Conservation (phyloP, 1,140 invertebrate genomes). For the Aplysia californica region DNA sequence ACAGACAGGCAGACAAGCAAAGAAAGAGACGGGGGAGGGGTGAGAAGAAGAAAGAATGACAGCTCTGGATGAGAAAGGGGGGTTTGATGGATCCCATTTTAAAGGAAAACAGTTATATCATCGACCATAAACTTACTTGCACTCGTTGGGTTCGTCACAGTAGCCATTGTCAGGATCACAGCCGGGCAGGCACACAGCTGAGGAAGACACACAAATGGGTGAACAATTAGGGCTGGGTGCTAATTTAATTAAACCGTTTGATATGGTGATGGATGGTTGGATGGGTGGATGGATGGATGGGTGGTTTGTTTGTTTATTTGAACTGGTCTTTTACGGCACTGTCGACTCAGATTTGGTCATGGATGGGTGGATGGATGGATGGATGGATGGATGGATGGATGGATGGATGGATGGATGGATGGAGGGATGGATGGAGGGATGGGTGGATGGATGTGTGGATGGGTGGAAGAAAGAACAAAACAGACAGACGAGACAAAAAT, state of each 20-base stretch:
- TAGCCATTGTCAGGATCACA: slow-evolving; percentile 89
- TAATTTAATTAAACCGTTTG: too few relatives aligned
- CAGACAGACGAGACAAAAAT: too few relatives aligned
- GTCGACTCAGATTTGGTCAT: too few relatives aligned
- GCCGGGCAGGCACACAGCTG: slow-evolving; percentile 89
- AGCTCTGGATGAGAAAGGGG: not conserved
- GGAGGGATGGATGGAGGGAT: too few relatives aligned
- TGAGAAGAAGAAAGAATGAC: not conserved
- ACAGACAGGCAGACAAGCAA: not conserved
- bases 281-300: too few relatives aligned
- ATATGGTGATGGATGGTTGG: too few relatives aligned
- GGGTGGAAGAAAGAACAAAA: too few relatives aligned
- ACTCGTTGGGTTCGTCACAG: slow-evolving; percentile 92
- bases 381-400: not conserved
- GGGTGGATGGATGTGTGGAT: too few relatives aligned
- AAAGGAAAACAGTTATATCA: not conserved
- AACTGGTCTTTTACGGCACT: too few relatives aligned
- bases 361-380: too few relatives aligned
- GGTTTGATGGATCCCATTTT: not conserved
- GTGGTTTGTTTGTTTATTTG: too few relatives aligned
- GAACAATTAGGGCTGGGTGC: too few relatives aligned
- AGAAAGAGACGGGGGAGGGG: not conserved
- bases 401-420: not conserved
- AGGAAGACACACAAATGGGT: not conserved
- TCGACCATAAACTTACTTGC: slow-evolving; percentile 83